phyloP scores from a whole-genome alignment of 1,140 invertebrate genomes.

The Doryteuthis pealeii region DNA sequence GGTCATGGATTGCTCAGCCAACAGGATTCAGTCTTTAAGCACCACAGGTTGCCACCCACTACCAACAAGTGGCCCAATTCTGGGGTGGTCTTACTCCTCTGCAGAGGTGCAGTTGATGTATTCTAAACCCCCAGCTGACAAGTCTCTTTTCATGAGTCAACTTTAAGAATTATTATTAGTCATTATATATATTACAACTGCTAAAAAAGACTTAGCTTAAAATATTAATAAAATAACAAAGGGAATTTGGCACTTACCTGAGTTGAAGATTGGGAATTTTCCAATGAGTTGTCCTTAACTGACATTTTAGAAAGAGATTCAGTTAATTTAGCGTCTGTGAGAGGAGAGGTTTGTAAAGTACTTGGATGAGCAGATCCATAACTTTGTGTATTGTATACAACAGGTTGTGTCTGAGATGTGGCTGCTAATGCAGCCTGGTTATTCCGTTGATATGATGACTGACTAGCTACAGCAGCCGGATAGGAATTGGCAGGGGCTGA shows the following conservation, averaged over 20 bases:
- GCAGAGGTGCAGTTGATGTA: no score
- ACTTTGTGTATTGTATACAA: conserved; percentile 29
- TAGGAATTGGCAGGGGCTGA: conserved; percentile 24
- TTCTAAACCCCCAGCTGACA: no score
- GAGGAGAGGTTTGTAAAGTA: conserved; percentile 39
- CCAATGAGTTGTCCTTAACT: conserved; percentile 46
- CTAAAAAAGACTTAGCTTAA: no score
- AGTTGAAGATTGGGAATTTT: conserved; percentile 33
- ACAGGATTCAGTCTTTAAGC: no score
- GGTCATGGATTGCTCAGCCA: no score
- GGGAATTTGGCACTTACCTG: conserved; percentile 32
- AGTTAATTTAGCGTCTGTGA: conserved; percentile 47
- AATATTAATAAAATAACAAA: no score
- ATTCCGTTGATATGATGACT: conserved; percentile 32
- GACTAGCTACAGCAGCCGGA: conserved; percentile 17
- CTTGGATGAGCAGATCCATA: conserved; percentile 20
- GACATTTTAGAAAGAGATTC: conserved; percentile 53
- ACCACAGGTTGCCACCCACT: no score
- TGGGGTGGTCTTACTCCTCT: no score
- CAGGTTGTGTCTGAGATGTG: conserved; percentile 28
- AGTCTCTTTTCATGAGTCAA: no score
- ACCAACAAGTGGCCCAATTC: no score
- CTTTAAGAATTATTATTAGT: no score
- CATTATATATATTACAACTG: no score
- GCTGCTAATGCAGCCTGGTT: conserved; percentile 28